Conservation (phyloP, 2,113 vertebrate genomes). For the Felis catus region F.catus_Fca126_mat1.0 CM031412.1:52488501-52489000, state of each 20-base stretch:
- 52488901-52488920: not conserved
- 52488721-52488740: not conserved
- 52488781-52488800: not conserved
- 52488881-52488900: not conserved
- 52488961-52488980: not conserved
- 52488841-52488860: not conserved
- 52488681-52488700: not conserved
- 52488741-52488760: not conserved
- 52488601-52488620: not conserved
- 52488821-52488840: not conserved
- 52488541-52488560: not conserved
- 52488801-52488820: not conserved
- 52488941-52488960: not conserved
- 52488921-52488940: not conserved
- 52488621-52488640: conserved; percentile 5
- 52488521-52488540: not conserved
- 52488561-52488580: conserved; percentile 36
- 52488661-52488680: not conserved
- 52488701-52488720: not conserved
- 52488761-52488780: not conserved
- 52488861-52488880: not conserved
- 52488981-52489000: not conserved
- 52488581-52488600: not conserved
- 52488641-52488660: conserved; percentile 22
- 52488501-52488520: not conserved